Percentiles rank a stretch among this genome's conserved stretches.
Conservation (phyloP, 2,797 vertebrate genomes). For the Gadopsis bispinosus region DNA sequence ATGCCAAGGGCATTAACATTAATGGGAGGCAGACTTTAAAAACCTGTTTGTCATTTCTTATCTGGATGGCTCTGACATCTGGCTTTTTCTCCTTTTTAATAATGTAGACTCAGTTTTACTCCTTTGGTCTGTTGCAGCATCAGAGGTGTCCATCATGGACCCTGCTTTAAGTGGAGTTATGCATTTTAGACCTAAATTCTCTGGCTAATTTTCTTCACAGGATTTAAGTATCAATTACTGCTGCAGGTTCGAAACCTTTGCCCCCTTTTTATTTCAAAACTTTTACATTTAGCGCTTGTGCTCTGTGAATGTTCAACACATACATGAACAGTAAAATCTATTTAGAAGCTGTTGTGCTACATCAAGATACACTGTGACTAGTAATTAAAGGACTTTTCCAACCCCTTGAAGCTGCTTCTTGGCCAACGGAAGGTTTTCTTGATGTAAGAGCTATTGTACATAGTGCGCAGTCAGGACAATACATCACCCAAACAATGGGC, state of each 20-base stretch:
- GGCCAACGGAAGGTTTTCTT: neutral
- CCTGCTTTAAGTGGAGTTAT: neutral
- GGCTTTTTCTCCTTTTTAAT: neutral
- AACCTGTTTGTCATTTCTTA: neutral
- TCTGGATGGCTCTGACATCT: conserved; percentile 1
- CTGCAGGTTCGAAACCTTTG: conserved; percentile 1
- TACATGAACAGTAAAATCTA: neutral
- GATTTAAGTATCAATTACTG: conserved; percentile 7
- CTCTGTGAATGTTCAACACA: neutral
- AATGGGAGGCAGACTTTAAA: conserved; percentile 2
- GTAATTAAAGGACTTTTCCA: neutral
- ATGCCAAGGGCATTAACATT: neutral
- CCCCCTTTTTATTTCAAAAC: neutral
- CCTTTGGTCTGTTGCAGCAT: conserved; percentile 1
- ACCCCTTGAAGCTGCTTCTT: neutral
- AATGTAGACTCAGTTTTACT: neutral
- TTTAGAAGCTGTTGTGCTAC: neutral
- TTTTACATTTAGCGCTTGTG: conserved; percentile 1
- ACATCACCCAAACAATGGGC: conserved; percentile 7
- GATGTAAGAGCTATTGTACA: neutral
- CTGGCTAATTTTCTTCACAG: neutral
- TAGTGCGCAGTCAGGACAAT: conserved; percentile 9
- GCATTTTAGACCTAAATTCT: neutral
- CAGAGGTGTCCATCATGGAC: neutral
- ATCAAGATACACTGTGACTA: neutral